Conservation (phyloP, 2,113 vertebrate genomes). For the Alosa alosa region DNA sequence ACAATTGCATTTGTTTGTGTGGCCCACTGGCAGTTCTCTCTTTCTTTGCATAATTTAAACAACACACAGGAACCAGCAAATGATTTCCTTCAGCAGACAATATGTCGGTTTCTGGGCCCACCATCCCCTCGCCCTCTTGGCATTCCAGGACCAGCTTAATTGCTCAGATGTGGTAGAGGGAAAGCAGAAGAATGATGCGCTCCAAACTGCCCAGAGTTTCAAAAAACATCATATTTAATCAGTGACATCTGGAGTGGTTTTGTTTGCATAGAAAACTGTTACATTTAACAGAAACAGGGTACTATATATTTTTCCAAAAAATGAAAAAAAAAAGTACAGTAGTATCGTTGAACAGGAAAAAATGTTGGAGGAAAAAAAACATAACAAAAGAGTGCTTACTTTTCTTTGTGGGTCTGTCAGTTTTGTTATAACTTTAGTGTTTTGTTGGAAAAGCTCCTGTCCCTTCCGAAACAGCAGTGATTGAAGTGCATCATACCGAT, state of each 20-base stretch:
- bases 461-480: conserved; percentile 88
- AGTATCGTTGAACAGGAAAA: conserved; percentile 76
- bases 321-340: conserved; percentile 63
- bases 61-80: conserved; percentile 38
- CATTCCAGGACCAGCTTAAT: conserved; percentile 27
- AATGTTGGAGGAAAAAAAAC: conserved; percentile 13
- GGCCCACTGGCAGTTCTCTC: conserved; percentile 10
- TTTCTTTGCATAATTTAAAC: conserved; percentile 39
- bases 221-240: conserved; percentile 73
- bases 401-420: conserved; percentile 26
- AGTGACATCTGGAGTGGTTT: conserved; percentile 74
- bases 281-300: conserved; percentile 77
- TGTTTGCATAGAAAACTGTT: conserved; percentile 87
- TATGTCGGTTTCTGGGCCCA: conserved; percentile 40
- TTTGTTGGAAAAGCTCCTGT: conserved; percentile 73
- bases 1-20: conserved; percentile 40
- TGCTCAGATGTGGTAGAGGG: conserved; percentile 32
- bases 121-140: conserved; percentile 35
- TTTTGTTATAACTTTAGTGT: conserved; percentile 59
- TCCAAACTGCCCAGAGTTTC: conserved; percentile 29
- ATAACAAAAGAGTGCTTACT: conserved; percentile 39
- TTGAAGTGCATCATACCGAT: conserved; percentile 83
- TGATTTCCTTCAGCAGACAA: conserved; percentile 42
- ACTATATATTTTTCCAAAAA: conserved; percentile 52
- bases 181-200: conserved; percentile 36